These are phyloP conservation scores for Marmota monax DNA, from an alignment of 2,113 vertebrate genomes.

Conservation along the genomic window DNA sequence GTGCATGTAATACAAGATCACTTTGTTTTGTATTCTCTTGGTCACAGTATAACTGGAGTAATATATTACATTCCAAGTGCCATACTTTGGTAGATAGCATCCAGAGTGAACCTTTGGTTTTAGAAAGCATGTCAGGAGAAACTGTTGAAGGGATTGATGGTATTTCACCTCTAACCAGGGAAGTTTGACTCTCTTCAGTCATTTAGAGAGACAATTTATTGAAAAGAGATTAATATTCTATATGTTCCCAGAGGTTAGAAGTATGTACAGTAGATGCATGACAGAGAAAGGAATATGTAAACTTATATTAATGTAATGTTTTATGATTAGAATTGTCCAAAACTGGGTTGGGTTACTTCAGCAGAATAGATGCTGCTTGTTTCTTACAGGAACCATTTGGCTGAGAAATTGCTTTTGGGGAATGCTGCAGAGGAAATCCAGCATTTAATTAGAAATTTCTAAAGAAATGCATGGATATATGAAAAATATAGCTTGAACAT, in stretches of 20 bases:
- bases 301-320: neutral
- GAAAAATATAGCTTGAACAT: neutral
- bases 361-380: neutral
- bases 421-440: slow-evolving; percentile 13
- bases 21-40: neutral
- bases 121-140: neutral
- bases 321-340: neutral
- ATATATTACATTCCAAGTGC: neutral
- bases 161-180: neutral
- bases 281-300: neutral
- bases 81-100: neutral
- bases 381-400: neutral
- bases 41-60: neutral
- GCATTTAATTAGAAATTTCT: neutral
- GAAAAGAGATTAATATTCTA: neutral
- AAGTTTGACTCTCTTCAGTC: neutral
- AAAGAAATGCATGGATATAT: neutral
- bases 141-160: neutral
- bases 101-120: neutral
- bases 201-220: neutral
- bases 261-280: neutral
- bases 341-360: neutral
- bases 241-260: neutral
- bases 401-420: neutral
- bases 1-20: neutral